Evolutionary conservation across 1,140 invertebrate species (phyloP).

Genomic region (Psix sp.): DNA sequence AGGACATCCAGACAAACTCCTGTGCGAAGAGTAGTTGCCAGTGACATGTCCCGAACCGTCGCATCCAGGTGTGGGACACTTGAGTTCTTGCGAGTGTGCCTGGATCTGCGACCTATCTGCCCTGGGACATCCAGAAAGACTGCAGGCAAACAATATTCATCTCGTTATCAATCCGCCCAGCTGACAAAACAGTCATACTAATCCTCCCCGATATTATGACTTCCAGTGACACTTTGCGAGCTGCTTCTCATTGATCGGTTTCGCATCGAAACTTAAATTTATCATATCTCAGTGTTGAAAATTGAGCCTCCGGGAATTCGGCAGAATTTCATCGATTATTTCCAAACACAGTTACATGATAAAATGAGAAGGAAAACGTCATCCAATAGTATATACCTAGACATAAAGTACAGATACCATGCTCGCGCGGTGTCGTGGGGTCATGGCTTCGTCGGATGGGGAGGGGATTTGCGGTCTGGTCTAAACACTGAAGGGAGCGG

Average conservation of each 20-base stretch:
- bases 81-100: constrained; percentile 87
- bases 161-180: not conserved
- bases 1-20: constrained; percentile 90
- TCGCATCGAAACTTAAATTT: too few relatives aligned
- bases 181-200: too few relatives aligned
- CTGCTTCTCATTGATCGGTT: too few relatives aligned
- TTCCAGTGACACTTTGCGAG: not conserved
- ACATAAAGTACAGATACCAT: too few relatives aligned
- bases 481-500: constrained; percentile 70
- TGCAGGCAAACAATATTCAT: constrained; percentile 66
- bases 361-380: too few relatives aligned
- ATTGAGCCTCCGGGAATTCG: too few relatives aligned
- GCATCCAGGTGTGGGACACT: constrained; percentile 94
- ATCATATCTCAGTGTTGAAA: too few relatives aligned
- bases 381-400: too few relatives aligned
- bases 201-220: too few relatives aligned
- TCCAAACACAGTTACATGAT: too few relatives aligned
- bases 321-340: too few relatives aligned
- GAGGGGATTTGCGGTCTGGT: constrained; percentile 63
- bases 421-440: constrained; percentile 2
- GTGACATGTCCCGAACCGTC: constrained; percentile 89
- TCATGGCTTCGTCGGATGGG: constrained; percentile 11
- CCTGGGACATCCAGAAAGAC: constrained; percentile 86
- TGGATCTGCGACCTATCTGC: constrained; percentile 86
- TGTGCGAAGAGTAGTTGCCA: constrained; percentile 90